Conservation (phyloP, 2,888 invertebrate genomes). For the Erannis defoliaria region DNA sequence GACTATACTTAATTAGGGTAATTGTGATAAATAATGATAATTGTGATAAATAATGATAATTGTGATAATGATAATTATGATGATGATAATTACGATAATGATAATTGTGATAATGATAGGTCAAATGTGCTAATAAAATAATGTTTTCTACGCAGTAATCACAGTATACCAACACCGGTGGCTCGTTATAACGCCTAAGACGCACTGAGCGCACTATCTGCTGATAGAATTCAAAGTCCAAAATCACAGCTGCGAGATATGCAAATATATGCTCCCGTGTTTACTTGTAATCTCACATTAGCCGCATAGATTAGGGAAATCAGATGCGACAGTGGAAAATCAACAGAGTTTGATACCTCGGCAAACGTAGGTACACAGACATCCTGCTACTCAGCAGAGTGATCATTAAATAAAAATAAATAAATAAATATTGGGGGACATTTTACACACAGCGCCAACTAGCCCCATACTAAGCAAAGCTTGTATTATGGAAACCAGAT, state of each 20-base stretch:
- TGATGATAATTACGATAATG: no score
- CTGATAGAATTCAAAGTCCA: conserved; percentile 34
- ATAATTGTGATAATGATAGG: no score
- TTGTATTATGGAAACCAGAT: no score
- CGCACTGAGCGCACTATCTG: conserved; percentile 5
- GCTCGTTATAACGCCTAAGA: conserved; percentile 11
- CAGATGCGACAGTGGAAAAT: conserved; percentile 29
- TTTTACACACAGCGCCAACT: neutral
- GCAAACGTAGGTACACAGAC: neutral
- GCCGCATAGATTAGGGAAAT: conserved; percentile 33
- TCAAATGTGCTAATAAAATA: neutral
- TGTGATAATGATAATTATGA: no score
- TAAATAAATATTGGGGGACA: no score
- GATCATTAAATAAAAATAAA: neutral
- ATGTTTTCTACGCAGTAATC: neutral
- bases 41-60: no score
- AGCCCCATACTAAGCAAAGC: no score
- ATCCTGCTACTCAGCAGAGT: neutral
- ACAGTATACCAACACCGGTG: neutral
- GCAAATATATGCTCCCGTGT: conserved; percentile 48
- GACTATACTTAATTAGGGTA: no score
- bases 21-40: no score
- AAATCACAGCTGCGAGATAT: conserved; percentile 43
- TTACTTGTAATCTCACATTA: conserved; percentile 46
- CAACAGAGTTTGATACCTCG: conserved; percentile 1